phyloP scores from a whole-genome alignment of 2,797 vertebrate genomes.

The Sebastes cheni region DNA sequence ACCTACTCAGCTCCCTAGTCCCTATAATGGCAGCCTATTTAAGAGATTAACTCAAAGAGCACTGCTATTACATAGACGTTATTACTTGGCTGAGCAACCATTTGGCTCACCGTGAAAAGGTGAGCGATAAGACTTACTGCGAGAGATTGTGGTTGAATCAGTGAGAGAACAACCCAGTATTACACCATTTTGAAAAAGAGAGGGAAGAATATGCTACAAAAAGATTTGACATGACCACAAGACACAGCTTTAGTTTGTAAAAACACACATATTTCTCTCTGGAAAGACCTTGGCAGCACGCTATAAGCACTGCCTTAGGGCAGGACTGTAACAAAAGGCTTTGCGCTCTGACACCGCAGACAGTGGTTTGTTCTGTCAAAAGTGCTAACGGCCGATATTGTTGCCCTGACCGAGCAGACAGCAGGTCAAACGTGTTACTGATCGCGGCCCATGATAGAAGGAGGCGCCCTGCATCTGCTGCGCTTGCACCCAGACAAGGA shows the following conservation, averaged over 20 bases:
- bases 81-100: conserved; percentile 49
- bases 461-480: conserved; percentile 69
- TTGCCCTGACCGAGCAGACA: conserved; percentile 62
- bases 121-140: conserved; percentile 1
- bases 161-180: background rate
- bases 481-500: conserved; percentile 67
- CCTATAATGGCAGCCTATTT: conserved; percentile 49
- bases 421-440: conserved; percentile 76
- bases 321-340: conserved; percentile 50
- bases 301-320: background rate
- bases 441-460: conserved; percentile 55
- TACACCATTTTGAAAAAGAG: background rate
- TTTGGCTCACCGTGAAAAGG: conserved; percentile 15
- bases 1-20: conserved; percentile 58
- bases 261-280: background rate
- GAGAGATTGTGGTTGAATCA: conserved; percentile 4
- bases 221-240: background rate
- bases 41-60: conserved; percentile 49
- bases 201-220: background rate
- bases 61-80: conserved; percentile 29
- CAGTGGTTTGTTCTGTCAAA: conserved; percentile 40
- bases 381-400: conserved; percentile 53
- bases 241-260: background rate
- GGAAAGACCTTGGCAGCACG: background rate
- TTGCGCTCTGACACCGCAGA: conserved; percentile 42